Evolutionary conservation across 2,888 invertebrate species (phyloP).

Genomic region (Crioceris asparagi): DNA sequence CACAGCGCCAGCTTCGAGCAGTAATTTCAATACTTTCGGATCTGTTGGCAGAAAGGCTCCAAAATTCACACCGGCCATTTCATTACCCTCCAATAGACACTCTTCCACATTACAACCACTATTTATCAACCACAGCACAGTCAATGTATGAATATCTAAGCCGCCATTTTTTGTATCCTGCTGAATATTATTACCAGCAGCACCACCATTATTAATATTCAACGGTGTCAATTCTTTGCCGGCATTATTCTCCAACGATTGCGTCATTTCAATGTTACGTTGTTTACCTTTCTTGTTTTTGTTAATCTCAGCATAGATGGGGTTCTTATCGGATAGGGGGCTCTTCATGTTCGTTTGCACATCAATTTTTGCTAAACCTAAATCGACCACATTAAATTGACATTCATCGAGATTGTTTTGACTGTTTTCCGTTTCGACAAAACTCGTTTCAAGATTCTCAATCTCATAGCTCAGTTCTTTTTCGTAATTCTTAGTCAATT

Average conservation of each 20-base stretch:
- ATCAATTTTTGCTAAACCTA: conserved; percentile 19
- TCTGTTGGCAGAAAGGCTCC: conserved; percentile 56
- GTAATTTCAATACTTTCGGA: conserved; percentile 55
- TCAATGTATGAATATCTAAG: conserved; percentile 55
- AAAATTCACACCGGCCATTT: conserved; percentile 39
- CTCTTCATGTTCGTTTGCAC: conserved; percentile 25
- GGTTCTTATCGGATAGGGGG: conserved; percentile 26
- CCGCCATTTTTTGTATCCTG: conserved; percentile 9
- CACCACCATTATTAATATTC: conserved; percentile 9
- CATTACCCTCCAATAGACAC: conserved; percentile 41
- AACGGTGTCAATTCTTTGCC: conserved; percentile 3
- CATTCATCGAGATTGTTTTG: conserved; percentile 27
- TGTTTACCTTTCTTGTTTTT: conserved; percentile 24
- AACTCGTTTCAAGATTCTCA: conserved; percentile 29
- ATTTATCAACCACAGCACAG: conserved; percentile 65
- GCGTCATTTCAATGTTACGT: conserved; percentile 8
- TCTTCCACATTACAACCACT: conserved; percentile 55
- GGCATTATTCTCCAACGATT: conserved; percentile 12
- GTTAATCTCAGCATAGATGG: conserved; percentile 33
- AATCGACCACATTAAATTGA: conserved; percentile 19
- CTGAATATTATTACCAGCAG: conserved; percentile 3
- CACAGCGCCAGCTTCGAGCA: conserved; percentile 66
- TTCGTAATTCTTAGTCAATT: conserved; percentile 28
- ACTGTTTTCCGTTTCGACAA: conserved; percentile 30
- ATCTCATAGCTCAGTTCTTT: conserved; percentile 26